Evolutionary conservation across 2,113 vertebrate genomes (phyloP), one percentile per base, ranked within the genome.

Genomic region (Ammodytes dubius): DNA sequence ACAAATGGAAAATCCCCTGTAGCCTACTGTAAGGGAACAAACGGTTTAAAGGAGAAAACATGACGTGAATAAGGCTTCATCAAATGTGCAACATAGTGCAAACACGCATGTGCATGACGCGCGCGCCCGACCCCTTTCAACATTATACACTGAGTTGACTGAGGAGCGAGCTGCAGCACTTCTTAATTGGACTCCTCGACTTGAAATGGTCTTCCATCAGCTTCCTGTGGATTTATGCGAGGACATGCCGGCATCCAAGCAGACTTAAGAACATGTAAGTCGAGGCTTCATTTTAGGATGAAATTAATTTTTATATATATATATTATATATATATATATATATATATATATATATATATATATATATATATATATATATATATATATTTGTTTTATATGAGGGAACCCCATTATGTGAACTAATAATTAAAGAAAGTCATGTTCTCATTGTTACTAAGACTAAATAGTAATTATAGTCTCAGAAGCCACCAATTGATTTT

Each of bases 241-340:
- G 70, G 78, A 42, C 71, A 74, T 66, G 79, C 56, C 10, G 17
- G 19, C 74, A 45, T 46, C 63, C 56, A 60, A 69, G 69, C 58
- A 72, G 66, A 89, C 67, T n/a, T 86, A 57, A 82, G 19, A 70
- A 45, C 60, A 83, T 89, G 90, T 93, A 81, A 79, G 3, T 12
- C 14, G 2, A 40, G 19, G 5, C 11, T 64, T 80, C 0, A 59
- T 74, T 74, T 75, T 15, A 14, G 7, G 3, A 70, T 61, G 12
- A 47, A 2, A 5, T 45, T 0, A 11, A 9, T 12, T 52, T 35
- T 66, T 5, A 52, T 40, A 6, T 58, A 17, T 63, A n/a, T n/a
- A n/a, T n/a, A n/a, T n/a, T 27, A 27, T 27, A 27, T 27, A 1
- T 27, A 2, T 27, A 1, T 27, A 27, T 1, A n/a, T 27, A 27